A percentile compares a stretch with the other conserved stretches of the same genome.
Evolutionary conservation across 2,113 vertebrate species (phyloP).

Genomic region (Semnornis frantzii): DNA sequence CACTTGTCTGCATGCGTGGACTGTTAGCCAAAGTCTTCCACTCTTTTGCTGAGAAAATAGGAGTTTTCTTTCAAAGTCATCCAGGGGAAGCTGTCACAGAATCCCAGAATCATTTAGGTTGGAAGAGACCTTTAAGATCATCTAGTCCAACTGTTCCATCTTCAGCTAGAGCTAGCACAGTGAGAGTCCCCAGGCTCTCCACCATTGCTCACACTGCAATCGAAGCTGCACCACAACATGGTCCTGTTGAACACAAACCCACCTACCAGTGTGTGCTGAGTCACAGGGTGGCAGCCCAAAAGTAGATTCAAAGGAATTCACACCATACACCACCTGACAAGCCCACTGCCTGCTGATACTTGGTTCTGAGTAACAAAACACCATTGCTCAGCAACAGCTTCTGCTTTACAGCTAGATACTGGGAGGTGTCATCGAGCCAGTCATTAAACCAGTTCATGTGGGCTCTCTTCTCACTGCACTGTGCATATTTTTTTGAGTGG

Average conservation of each 20-base stretch:
- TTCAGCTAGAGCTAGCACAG: background rate
- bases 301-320: background rate
- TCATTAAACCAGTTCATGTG: background rate
- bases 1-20: background rate
- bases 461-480: background rate
- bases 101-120: no score
- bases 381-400: background rate
- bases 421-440: background rate
- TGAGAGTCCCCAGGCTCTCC: background rate
- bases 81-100: background rate
- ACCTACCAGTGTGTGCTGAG: rapidly evolving
- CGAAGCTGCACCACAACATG: background rate
- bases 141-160: background rate
- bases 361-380: background rate
- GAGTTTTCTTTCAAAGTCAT: background rate
- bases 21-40: background rate
- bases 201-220: background rate
- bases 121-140: no score
- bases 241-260: background rate
- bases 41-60: background rate
- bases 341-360: background rate
- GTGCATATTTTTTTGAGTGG: background rate
- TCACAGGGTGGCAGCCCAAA: background rate
- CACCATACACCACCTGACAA: rapidly evolving
- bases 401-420: background rate